phyloP scores from a whole-genome alignment of 2,113 vertebrate species.

The Tyto alba region DNA sequence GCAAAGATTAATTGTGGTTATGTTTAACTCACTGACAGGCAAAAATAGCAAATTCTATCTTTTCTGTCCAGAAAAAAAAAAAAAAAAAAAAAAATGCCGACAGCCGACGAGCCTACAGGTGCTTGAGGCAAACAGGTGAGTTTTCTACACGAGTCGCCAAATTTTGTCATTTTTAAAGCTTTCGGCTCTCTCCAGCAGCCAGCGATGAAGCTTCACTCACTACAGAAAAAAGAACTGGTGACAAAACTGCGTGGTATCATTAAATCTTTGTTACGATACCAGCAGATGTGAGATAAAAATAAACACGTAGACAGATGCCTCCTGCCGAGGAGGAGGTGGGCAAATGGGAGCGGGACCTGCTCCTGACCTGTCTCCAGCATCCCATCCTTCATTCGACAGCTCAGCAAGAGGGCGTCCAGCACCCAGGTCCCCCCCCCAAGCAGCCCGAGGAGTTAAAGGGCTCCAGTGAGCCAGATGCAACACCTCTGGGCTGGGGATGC shows the following conservation, averaged over 20 bases:
- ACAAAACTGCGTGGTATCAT: constrained; percentile 36
- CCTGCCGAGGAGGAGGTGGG: neutral
- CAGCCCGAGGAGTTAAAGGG: neutral
- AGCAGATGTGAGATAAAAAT: constrained; percentile 60
- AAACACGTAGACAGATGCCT: constrained; percentile 36
- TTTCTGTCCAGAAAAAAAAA: neutral
- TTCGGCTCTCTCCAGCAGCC: neutral
- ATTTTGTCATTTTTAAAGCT: neutral
- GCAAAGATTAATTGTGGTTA: neutral
- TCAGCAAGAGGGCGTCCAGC: neutral
- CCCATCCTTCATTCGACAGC: neutral
- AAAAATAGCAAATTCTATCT: neutral
- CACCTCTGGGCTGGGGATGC: neutral
- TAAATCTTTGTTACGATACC: constrained; percentile 42
- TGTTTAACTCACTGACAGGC: neutral
- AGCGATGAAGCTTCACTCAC: neutral
- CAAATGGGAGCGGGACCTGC: accelerated
- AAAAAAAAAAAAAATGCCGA: neutral
- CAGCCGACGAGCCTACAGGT: neutral
- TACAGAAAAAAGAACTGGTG: neutral
- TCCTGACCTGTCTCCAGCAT: neutral
- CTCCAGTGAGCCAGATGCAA: no score
- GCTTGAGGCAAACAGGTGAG: neutral
- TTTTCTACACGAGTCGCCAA: neutral
- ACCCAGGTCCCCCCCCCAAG: neutral